A percentile compares a stretch with the other conserved stretches of the same genome.
These are phyloP conservation scores for Xenops minutus DNA, from an alignment of 2,797 vertebrate genomes.

Conservation along the genomic window DNA sequence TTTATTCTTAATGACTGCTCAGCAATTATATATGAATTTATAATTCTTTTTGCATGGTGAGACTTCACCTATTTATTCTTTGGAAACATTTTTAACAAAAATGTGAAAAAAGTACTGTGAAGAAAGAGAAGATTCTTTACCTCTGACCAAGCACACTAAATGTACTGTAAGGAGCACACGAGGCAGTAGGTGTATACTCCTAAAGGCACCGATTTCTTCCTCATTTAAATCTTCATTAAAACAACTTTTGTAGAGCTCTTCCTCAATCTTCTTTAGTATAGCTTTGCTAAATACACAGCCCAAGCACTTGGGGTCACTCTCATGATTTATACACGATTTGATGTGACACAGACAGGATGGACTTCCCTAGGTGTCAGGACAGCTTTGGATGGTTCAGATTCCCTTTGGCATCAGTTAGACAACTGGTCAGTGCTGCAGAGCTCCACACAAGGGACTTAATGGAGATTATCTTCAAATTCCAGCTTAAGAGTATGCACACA, in stretches of 20 bases:
- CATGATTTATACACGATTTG: not conserved
- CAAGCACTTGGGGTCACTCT: not conserved
- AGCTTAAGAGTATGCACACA: not conserved
- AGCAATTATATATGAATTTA: not conserved
- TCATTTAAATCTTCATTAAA: not conserved
- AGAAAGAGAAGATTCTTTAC: not conserved
- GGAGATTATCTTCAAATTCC: not conserved
- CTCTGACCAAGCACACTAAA: not conserved
- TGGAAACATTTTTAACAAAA: not conserved
- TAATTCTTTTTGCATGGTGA: not conserved
- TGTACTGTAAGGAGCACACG: not conserved
- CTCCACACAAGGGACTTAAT: not conserved
- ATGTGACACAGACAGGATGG: not conserved
- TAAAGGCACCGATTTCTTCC: not conserved
- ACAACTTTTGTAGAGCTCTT: not conserved
- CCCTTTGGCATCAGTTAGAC: not conserved
- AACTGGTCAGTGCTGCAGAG: not conserved
- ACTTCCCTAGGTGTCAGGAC: not conserved
- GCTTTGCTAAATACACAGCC: not conserved
- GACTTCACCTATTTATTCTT: not conserved
- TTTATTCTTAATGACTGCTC: not conserved
- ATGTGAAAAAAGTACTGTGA: not conserved
- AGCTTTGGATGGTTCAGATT: not conserved
- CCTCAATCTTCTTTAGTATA: not conserved
- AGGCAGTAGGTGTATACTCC: not conserved